Conservation (phyloP, 2,888 invertebrate species). For the Mythimna lalbum region DNA sequence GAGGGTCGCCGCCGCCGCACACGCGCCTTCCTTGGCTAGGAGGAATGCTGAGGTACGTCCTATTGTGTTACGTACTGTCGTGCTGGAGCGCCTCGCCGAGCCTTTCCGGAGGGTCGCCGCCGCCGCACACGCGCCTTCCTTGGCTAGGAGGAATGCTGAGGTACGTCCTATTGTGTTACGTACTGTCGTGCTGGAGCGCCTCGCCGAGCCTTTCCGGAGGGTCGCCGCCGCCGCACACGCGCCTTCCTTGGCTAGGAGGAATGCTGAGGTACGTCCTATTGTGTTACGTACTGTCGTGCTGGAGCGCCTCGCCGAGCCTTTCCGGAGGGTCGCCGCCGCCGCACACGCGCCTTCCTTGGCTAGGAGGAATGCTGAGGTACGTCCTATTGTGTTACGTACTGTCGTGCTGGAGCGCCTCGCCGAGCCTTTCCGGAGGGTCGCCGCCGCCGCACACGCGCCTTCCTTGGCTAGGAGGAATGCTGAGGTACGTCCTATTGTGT, state of each 20-base stretch:
- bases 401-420: slow-evolving; percentile 68
- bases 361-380: slow-evolving; percentile 73
- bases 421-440: slow-evolving; percentile 69
- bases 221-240: slow-evolving; percentile 46
- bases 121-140: slow-evolving; percentile 53
- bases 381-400: neutral
- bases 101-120: slow-evolving; percentile 67
- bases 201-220: slow-evolving; percentile 74
- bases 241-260: slow-evolving; percentile 61
- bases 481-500: slow-evolving; percentile 63
- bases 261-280: slow-evolving; percentile 69
- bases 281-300: too few species aligned
- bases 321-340: slow-evolving; percentile 60
- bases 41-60: slow-evolving; percentile 71
- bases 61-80: too few species aligned
- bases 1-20: slow-evolving; percentile 43
- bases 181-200: slow-evolving; percentile 53
- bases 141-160: slow-evolving; percentile 70
- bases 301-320: slow-evolving; percentile 76
- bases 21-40: slow-evolving; percentile 59
- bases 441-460: slow-evolving; percentile 53
- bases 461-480: slow-evolving; percentile 66
- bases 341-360: slow-evolving; percentile 56
- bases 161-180: slow-evolving; percentile 51
- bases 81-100: slow-evolving; percentile 76